phyloP scores from a whole-genome alignment of 2,888 invertebrate genomes.

The Deilephila porcellus region DNA sequence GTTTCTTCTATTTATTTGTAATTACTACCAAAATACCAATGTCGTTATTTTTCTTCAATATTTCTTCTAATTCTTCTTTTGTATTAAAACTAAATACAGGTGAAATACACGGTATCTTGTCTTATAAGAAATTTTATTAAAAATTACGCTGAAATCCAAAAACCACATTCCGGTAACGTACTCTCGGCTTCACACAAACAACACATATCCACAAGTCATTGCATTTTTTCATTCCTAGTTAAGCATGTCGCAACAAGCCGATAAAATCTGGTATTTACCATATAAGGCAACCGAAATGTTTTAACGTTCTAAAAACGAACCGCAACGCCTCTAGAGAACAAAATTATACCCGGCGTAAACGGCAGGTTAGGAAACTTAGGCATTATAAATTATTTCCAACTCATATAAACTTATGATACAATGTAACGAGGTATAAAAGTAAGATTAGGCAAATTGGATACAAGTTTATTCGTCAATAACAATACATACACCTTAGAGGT shows the following conservation, averaged over 20 bases:
- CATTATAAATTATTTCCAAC: slow-evolving; percentile 28
- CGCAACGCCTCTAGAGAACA: slow-evolving; percentile 20
- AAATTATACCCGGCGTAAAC: slow-evolving; percentile 16
- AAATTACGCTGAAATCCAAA: background rate
- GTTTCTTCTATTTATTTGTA: no score
- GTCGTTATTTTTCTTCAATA: no score
- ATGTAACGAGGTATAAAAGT: slow-evolving; percentile 33
- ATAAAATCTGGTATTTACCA: slow-evolving; percentile 29
- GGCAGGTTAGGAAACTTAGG: slow-evolving; percentile 21
- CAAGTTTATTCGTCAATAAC: slow-evolving; percentile 34
- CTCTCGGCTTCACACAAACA: background rate
- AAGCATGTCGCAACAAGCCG: slow-evolving; percentile 26
- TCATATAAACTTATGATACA: slow-evolving; percentile 26
- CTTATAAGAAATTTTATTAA: background rate
- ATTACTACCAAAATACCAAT: no score
- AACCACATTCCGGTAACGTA: slow-evolving; percentile 3
- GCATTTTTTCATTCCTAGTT: slow-evolving; percentile 30
- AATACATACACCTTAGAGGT: slow-evolving; percentile 26
- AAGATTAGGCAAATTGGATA: slow-evolving; percentile 34
- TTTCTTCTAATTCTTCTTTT: no score
- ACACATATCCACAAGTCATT: slow-evolving; percentile 10
- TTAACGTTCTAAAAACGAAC: slow-evolving; percentile 21
- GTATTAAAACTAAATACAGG: no score
- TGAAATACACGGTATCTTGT: no score
- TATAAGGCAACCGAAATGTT: slow-evolving; percentile 27